Base-by-base conservation (phyloP, 2,888 invertebrate genomes). In the Meandrusa payeni region DNA sequence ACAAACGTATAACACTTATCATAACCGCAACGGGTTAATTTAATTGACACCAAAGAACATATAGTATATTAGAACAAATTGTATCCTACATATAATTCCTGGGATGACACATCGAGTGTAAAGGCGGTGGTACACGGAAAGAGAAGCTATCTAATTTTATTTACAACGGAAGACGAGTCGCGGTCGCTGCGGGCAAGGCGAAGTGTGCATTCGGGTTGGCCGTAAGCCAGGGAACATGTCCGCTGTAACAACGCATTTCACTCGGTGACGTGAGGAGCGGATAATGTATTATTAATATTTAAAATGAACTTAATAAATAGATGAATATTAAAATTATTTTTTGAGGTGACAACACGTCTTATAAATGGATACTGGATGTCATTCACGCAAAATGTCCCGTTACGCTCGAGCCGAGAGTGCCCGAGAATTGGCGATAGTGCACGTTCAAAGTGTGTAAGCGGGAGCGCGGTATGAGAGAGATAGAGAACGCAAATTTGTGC, bases 151-250 rank as follows among this genome's bases (percentile, higher is more conserved):
- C 37, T 43, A 38, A 27, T 38, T 38, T 34, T 43, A 32, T 24
- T 26, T 38, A 38, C 31, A 38, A 32, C 43, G 27, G 29, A 42
- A 42, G 42, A 36, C 34, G 28, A 15, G 42, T 17, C 39, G 39
- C 39, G 13, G 13, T 29, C 15, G 34, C 20, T 10, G 9, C 33
- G 10, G 27, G 11, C 22, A 4, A 9, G 5, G 15, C 19, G 29
- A 3, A 24, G 26, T 29, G 32, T 54, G 50, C 50, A 51, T 47
- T 31, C 29, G 40, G 26, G 32, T 51, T 59, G 59, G 58, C 59
- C 33, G 9, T n/a, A 3, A 38, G 59, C 59, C 59, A 58, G 23
- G 6, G 6, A 9, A 15, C 12, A 22, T n/a, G 20, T 36, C 17
- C 24, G 19, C 7, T 5, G n/a, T 37, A 19, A 29, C 36, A 5